Base-by-base conservation (phyloP, 2,113 vertebrate genomes). In the Pachyramphus minor region DNA sequence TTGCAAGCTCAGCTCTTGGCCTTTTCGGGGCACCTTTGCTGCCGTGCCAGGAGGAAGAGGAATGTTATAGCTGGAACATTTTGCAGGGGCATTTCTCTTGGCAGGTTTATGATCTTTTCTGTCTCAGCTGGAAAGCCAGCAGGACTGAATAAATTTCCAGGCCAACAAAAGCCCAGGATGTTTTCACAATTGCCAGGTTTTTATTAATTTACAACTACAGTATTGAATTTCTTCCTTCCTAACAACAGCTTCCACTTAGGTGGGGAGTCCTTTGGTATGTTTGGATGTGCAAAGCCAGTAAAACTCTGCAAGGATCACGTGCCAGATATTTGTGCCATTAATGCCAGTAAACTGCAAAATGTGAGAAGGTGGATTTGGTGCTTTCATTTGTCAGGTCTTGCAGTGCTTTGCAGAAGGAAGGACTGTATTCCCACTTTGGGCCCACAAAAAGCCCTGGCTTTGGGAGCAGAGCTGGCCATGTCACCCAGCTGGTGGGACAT, bases 101-200 rank as follows among this genome's bases (percentile, higher is more conserved):
- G 72, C 88, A 92, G 79, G 22, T 94, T 96, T 94, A 93, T 83
- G 88, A 88, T 94, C 59, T 93, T 80, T 90, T 50, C 88, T 95
- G 83, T 45, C 59, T 97, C 88, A 88, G 75, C 90, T 95, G 79
- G 52, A 64, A 92, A 95, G 50, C 76, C 79, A 86, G 75, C 59
- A 89, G 76, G 72, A 90, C 94, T 92, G 86, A 95, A 93, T 95
- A 93, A 95, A 96, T 95, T 89, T 95, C 39, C 55, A 83, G 79
- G 42, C 90, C 78, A 94, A 58, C 53, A 78, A 80, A 95, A 91
- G 22, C 56, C 60, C 33, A 71, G 84, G 75, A 90, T 90, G 47
- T 90, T 94, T 89, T 79, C 82, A 95, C 67, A 88, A 52, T 86
- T 63, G 45, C 55, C 67, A 83, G 58, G 35, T 39, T 85, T 89